Base-by-base conservation (phyloP, 1,140 invertebrate genomes). In the Nixonia krombeini region DNA sequence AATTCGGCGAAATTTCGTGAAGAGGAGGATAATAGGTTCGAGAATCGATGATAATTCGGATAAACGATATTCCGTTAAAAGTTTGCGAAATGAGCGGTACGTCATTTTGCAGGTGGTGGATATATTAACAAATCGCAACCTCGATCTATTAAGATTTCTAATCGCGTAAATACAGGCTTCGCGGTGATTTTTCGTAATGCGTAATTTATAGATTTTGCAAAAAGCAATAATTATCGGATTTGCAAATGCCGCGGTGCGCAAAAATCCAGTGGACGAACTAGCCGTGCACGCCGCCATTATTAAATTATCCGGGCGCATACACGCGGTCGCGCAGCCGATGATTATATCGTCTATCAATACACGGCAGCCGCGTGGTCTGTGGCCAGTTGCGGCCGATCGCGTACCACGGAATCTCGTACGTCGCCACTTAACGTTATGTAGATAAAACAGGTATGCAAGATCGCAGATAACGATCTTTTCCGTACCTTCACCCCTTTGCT, bases 371-470 rank as follows among this genome's bases (percentile, higher is more conserved):
- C 50, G 59, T 51, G 59, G 56, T 70, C 45, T n/a, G n/a, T n/a
- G 31, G 49, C 31, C 40, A 58, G 40, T 44, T 68, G 28, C 26
- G 41, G 15, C 38, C 26, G 46, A 51, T 61, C 38, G 51, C 45
- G 37, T 63, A 57, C 55, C 23, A 47, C 42, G 42, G 57, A 62
- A 41, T 58, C 57, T 58, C 50, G 41, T 38, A 62, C 49, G 61
- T 68, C 70, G 70, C 42, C 70, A 69, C 57, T 68, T 72, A 72
- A 66, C 61, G 63, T 72, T 72, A 72, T 53, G 63, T 69, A 65
- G 61, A 65, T 65, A 50, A 68, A 72, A 72, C 70, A 69, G 70
- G 70, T 72, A 72, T 68, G 56, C 49, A n/a, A n/a, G 61, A 72
- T 68, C 64, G 53, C 50, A 41, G 70, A 72, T 72, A 65, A 65